Evolutionary conservation across 1,140 invertebrate species (phyloP).

Genomic region (Orchestia grillus): DNA sequence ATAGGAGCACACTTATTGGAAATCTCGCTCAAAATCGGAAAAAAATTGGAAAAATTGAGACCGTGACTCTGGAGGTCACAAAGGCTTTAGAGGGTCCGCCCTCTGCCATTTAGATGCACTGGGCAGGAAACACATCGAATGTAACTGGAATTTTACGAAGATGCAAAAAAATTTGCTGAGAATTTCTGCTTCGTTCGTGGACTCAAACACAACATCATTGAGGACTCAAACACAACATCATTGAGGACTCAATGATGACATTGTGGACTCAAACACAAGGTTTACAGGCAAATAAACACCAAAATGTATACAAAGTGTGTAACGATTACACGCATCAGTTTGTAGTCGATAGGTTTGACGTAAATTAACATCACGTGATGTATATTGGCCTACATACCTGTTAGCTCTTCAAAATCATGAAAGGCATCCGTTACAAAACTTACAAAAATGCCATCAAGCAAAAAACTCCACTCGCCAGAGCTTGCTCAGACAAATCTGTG

Average conservation of each 20-base stretch:
- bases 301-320: too few relatives aligned
- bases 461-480: not conserved
- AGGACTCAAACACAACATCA: too few relatives aligned
- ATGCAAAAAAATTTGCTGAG: not conserved
- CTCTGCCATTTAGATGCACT: not conserved
- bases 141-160: not conserved
- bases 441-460: not conserved
- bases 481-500: not conserved
- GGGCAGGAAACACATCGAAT: not conserved
- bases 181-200: too few relatives aligned
- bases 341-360: too few relatives aligned
- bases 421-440: not conserved
- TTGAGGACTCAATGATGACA: too few relatives aligned
- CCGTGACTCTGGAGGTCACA: not conserved
- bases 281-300: too few relatives aligned
- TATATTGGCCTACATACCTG: too few relatives aligned
- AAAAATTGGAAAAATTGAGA: not conserved
- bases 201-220: too few relatives aligned
- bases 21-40: not conserved
- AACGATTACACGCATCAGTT: too few relatives aligned
- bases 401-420: not conserved
- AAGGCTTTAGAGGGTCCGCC: not conserved
- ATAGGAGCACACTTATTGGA: not conserved
- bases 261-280: too few relatives aligned
- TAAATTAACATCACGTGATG: too few relatives aligned